Evolutionary conservation across 2,797 vertebrate species (phyloP), one percentile per base, ranked within the genome.

Genomic region (Rhinichthys osculus): DNA sequence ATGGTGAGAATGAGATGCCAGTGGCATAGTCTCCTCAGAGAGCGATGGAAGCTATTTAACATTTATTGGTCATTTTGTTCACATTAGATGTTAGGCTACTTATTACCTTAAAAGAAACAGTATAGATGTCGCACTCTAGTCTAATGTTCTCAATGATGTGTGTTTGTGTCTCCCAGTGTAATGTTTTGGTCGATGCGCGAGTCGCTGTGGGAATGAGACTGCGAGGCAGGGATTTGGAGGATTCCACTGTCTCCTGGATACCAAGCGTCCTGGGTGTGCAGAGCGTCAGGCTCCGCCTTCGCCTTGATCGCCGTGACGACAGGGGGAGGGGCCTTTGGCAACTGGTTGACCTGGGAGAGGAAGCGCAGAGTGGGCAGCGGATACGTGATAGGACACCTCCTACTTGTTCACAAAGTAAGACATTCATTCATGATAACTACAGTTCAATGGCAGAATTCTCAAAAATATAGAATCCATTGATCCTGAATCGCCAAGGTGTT

Each of bases 171-270:
- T 84, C 38, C 79, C 87, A 94, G 93, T 92, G 92, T 91, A 89
- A 93, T 93, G 92, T 81, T 71, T 89, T 83, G 85, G 70, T 23
- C 81, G 44, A 79, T 40, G 67, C 50, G 83, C 73, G 19, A 81
- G 85, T 84, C 87, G 89, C 90, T 10, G 86, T 90, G 91, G 93
- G 91, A 86, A 94, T 95, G 95, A 95, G 90, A 90, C 91, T 93
- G 89, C 86, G 88, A 84, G 91, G 91, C 78, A 91, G 85, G 89
- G 89, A 93, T 85, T 89, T 92, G 80, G 87, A 89, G 77, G 88
- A 90, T 90, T 90, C 92, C 73, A 67, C 91, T 2, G 86, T 93
- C 54, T 85, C 91, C 88, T 94, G 94, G 93, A 89, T 94, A 74
- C 92, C 94, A 0, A 91, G 87, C 7, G 86, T 93, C 78, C 91